Evolutionary conservation across 1,140 invertebrate genomes (phyloP).

Genomic region (Eupristina koningsbergeri): DNA sequence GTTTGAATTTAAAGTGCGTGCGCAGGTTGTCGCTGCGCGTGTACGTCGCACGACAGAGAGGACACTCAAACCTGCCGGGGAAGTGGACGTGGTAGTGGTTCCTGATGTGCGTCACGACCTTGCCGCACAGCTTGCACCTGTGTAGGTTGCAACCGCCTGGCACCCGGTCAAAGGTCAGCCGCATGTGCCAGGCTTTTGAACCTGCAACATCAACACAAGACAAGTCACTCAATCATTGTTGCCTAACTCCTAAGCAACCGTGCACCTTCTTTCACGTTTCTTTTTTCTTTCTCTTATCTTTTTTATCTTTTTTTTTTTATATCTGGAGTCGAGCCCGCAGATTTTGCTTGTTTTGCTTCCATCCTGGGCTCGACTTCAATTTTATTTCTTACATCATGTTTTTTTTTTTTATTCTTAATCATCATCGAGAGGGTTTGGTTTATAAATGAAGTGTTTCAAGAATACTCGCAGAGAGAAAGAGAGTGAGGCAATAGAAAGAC

Average conservation of each 20-base stretch:
- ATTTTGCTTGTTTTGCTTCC: not conserved
- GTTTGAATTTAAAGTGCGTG: constrained; percentile 91
- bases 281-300: too few relatives aligned
- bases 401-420: constrained; percentile 33
- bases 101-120: constrained; percentile 91
- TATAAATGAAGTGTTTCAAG: not conserved
- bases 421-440: constrained; percentile 22
- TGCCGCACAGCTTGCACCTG: constrained; percentile 91
- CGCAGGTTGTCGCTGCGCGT: constrained; percentile 90
- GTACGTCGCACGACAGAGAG: constrained; percentile 88
- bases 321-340: constrained; percentile 34
- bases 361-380: constrained; percentile 38
- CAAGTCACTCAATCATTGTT: constrained; percentile 74
- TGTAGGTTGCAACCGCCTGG: constrained; percentile 90
- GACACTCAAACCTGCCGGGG: constrained; percentile 89
- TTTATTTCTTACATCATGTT: not conserved
- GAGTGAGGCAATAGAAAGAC: constrained; percentile 48
- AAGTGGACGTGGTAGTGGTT: constrained; percentile 93
- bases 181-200: constrained; percentile 93
- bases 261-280: too few relatives aligned
- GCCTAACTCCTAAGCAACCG: constrained; percentile 58
- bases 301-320: constrained; percentile 37
- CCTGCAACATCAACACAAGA: constrained; percentile 84
- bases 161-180: constrained; percentile 90
- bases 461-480: constrained; percentile 49